Evolutionary conservation across 2,113 vertebrate species (phyloP).

Genomic region (Centrocercus urophasianus): DNA sequence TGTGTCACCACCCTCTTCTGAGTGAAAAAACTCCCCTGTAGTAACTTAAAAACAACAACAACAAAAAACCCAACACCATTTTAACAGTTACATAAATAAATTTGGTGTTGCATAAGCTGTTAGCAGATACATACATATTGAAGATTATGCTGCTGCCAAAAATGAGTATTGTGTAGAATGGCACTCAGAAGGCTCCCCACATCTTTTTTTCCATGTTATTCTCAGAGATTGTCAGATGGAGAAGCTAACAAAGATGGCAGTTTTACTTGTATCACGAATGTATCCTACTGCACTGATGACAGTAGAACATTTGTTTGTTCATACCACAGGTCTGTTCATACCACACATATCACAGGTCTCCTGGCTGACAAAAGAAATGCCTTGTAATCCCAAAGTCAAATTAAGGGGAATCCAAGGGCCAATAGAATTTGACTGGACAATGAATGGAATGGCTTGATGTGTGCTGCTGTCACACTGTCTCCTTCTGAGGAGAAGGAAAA

Average conservation of each 20-base stretch:
- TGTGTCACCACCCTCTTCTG: too few species aligned
- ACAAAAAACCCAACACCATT: neutral
- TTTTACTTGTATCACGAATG: neutral
- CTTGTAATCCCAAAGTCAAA: neutral
- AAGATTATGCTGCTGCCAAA: neutral
- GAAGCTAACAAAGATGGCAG: neutral
- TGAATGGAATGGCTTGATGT: neutral
- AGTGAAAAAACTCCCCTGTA: neutral
- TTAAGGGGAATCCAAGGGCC: neutral
- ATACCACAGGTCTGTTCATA: neutral
- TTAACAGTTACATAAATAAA: neutral
- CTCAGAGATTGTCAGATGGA: neutral
- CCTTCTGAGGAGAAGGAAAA: constrained; percentile 73
- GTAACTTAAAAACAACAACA: neutral
- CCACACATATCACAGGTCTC: neutral
- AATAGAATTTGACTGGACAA: neutral
- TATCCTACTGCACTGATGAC: neutral
- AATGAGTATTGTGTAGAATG: neutral
- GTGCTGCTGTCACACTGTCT: neutral
- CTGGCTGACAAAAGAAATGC: neutral
- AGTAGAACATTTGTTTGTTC: neutral
- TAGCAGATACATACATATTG: neutral
- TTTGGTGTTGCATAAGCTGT: neutral
- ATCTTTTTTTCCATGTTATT: neutral
- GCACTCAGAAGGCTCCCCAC: neutral